phyloP scores from a whole-genome alignment of 2,113 vertebrate genomes.

The Cromileptes altivelis region DNA sequence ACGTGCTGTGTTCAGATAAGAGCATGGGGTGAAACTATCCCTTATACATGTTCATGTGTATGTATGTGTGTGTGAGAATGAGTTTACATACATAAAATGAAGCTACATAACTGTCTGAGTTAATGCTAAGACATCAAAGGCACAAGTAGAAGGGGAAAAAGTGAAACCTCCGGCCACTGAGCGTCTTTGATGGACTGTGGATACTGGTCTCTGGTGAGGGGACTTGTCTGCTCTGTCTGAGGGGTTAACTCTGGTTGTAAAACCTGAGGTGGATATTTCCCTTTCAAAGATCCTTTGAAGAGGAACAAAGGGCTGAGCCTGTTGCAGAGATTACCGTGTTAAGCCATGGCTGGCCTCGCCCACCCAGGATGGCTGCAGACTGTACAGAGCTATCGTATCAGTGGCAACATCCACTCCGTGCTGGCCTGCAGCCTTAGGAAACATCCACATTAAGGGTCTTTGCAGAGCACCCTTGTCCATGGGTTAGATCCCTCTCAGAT shows the following conservation, averaged over 20 bases:
- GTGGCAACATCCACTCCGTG: not conserved
- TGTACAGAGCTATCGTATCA: constrained; percentile 40
- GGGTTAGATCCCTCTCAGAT: constrained; percentile 49
- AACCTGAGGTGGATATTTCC: constrained; percentile 74
- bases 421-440: constrained; percentile 15
- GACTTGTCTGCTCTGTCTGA: constrained; percentile 38
- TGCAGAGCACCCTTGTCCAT: constrained; percentile 12
- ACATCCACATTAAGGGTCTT: constrained; percentile 35
- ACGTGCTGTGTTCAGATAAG: constrained; percentile 14
- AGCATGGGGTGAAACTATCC: not conserved
- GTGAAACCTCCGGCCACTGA: constrained; percentile 26
- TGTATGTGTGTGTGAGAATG: not conserved
- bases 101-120: constrained; percentile 27
- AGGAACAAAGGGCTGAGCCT: constrained; percentile 74
- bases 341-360: constrained; percentile 54
- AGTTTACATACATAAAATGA: constrained; percentile 16
- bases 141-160: not conserved
- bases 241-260: constrained; percentile 66
- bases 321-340: constrained; percentile 73
- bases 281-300: constrained; percentile 73
- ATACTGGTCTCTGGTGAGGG: constrained; percentile 44
- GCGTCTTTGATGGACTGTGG: constrained; percentile 40
- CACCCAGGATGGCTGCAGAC: constrained; percentile 76
- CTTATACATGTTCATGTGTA: not conserved
- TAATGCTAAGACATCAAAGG: constrained; percentile 56